A percentile compares a stretch with the other conserved stretches of the same genome.
Conservation (phyloP, 2,113 vertebrate species). For the Engraulis encrasicolus region DNA sequence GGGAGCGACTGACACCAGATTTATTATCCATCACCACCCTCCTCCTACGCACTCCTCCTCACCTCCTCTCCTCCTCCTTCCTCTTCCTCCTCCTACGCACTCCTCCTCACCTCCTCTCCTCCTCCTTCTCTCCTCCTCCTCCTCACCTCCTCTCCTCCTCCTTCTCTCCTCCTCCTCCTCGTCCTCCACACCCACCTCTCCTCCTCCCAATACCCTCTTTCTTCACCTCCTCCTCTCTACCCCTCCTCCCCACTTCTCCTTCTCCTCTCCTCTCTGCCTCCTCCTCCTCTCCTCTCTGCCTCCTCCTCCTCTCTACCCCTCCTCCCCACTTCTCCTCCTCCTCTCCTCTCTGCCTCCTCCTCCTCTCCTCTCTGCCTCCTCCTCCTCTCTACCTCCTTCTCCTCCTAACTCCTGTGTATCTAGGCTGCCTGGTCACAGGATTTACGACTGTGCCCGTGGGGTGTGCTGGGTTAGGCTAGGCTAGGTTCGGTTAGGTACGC, state of each 20-base stretch:
- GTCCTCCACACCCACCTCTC: conserved; percentile 52
- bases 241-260: conserved; percentile 27
- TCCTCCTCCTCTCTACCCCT: conserved; percentile 11
- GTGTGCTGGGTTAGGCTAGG: no score
- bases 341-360: conserved; percentile 51
- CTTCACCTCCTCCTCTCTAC: conserved; percentile 19
- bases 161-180: background rate
- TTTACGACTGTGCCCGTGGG: conserved; percentile 45
- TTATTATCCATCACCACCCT: conserved; percentile 43
- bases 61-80: background rate
- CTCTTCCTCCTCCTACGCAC: conserved; percentile 54
- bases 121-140: background rate
- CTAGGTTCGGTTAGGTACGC: conserved; percentile 35
- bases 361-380: conserved; percentile 37
- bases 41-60: no score
- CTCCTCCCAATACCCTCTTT: conserved; percentile 38
- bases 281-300: conserved; percentile 55
- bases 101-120: conserved; percentile 42
- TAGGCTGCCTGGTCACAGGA: conserved; percentile 21
- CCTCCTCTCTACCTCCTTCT: background rate
- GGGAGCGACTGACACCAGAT: conserved; percentile 38
- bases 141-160: conserved; percentile 23
- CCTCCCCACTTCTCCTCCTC: conserved; percentile 19
- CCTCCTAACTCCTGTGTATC: background rate
- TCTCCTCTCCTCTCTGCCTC: background rate